phyloP scores from a whole-genome alignment of 2,797 vertebrate genomes.

The Sardinella longiceps region DNA sequence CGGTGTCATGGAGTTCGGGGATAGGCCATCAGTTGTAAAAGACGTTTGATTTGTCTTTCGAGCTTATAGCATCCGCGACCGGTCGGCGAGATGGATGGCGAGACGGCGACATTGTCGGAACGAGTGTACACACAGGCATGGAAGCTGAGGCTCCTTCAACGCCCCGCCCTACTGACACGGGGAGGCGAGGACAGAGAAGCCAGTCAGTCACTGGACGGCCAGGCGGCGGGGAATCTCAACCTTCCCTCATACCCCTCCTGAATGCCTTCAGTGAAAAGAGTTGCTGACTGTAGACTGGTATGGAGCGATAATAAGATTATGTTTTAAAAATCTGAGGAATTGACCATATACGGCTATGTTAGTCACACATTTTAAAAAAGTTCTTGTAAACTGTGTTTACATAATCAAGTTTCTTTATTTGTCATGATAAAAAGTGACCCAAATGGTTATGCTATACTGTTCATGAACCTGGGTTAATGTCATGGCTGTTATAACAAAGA shows the following conservation, averaged over 20 bases:
- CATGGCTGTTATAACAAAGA: background rate
- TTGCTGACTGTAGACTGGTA: background rate
- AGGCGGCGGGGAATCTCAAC: constrained; percentile 35
- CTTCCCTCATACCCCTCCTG: background rate
- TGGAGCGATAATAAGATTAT: background rate
- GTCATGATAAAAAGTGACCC: background rate
- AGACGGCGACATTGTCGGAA: constrained; percentile 51
- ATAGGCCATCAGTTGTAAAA: constrained; percentile 37
- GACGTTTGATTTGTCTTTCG: constrained; percentile 24
- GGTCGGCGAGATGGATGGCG: constrained; percentile 62
- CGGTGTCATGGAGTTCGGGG: constrained; percentile 33
- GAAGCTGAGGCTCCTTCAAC: constrained; percentile 54
- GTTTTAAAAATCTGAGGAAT: background rate
- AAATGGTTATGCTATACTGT: background rate
- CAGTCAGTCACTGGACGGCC: constrained; percentile 35
- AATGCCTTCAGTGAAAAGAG: background rate
- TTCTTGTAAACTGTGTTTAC: background rate
- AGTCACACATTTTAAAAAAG: no score
- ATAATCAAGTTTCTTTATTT: background rate
- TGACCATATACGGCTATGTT: background rate
- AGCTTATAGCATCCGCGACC: constrained; percentile 48
- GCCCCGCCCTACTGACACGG: constrained; percentile 61
- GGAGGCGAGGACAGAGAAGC: constrained; percentile 50
- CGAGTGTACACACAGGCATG: constrained; percentile 38
- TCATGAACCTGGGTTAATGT: background rate